Percentiles rank a stretch among this genome's conserved stretches.
Conservation (phyloP, 2,113 vertebrate genomes). For the Sarotherodon lohbergeri region DNA sequence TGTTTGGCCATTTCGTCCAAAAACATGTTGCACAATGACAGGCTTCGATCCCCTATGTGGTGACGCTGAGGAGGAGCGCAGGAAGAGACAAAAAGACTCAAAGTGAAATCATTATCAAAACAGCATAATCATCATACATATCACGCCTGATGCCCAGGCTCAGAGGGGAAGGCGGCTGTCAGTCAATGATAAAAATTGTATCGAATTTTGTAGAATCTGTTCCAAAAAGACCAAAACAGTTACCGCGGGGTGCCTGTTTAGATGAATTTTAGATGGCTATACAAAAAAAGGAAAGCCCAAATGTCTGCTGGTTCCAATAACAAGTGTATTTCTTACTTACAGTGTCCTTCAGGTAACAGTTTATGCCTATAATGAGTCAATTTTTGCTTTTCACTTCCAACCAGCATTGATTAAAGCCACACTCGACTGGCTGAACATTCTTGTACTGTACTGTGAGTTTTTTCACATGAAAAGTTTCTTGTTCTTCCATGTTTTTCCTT, state of each 20-base stretch:
- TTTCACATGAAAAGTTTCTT: not conserved
- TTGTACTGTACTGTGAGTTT: not conserved
- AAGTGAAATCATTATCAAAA: not conserved
- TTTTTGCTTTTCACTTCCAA: not conserved
- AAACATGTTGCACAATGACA: constrained; percentile 99
- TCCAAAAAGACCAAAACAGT: not conserved
- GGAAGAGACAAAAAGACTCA: not conserved
- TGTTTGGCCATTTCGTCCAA: constrained; percentile 99
- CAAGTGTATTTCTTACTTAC: not conserved
- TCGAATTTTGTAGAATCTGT: not conserved
- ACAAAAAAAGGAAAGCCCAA: not conserved
- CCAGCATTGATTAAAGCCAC: not conserved
- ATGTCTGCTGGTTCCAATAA: not conserved
- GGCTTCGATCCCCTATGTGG: constrained; percentile 96
- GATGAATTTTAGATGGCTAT: not conserved
- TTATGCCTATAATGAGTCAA: not conserved
- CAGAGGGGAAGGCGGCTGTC: not conserved
- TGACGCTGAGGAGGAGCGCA: constrained; percentile 76
- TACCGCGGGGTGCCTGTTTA: not conserved
- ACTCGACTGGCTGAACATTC: not conserved
- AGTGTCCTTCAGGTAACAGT: not conserved
- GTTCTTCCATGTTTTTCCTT: rapidly evolving
- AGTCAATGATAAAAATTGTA: not conserved
- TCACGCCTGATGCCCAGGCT: not conserved
- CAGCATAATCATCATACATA: not conserved